Evolutionary conservation across 2,113 vertebrate genomes (phyloP).

Genomic region (Tauraco erythrolophus): DNA sequence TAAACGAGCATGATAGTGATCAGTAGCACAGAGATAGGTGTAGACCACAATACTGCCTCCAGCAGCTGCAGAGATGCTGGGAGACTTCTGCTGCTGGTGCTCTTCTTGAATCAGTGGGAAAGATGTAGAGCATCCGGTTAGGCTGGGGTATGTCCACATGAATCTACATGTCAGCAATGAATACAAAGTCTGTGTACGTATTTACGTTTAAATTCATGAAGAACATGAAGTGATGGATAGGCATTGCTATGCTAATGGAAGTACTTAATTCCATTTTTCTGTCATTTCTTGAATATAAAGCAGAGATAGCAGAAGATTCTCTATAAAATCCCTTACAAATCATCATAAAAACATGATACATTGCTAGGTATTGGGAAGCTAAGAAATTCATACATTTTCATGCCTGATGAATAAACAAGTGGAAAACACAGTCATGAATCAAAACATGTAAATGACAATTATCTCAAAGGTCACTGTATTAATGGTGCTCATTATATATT

Average conservation of each 20-base stretch:
- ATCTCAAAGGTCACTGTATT: slow-evolving; percentile 24
- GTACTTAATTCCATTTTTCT: not conserved
- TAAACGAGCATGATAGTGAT: not conserved
- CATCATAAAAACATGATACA: not conserved
- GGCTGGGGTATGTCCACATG: not conserved
- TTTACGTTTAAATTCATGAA: not conserved
- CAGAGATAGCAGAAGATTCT: not conserved
- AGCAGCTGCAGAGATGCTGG: not conserved
- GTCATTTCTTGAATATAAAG: not conserved
- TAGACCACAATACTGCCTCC: not conserved
- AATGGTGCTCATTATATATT: not conserved
- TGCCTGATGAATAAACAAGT: not conserved
- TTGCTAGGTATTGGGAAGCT: not conserved
- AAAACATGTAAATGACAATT: slow-evolving; percentile 7
- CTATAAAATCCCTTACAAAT: not conserved
- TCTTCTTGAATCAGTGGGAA: not conserved
- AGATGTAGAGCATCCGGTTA: not conserved
- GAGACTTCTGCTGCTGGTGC: not conserved
- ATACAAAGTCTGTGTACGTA: not conserved
- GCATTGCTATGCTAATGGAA: not conserved
- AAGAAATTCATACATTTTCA: not conserved
- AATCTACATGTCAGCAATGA: not conserved
- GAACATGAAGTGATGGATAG: not conserved
- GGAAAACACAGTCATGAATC: not conserved
- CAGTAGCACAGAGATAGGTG: not conserved